Evolutionary conservation across 1,140 invertebrate genomes (phyloP), one percentile per base, ranked within the genome.

Genomic region (Pachyrhynchus sulphureomaculatus): DNA sequence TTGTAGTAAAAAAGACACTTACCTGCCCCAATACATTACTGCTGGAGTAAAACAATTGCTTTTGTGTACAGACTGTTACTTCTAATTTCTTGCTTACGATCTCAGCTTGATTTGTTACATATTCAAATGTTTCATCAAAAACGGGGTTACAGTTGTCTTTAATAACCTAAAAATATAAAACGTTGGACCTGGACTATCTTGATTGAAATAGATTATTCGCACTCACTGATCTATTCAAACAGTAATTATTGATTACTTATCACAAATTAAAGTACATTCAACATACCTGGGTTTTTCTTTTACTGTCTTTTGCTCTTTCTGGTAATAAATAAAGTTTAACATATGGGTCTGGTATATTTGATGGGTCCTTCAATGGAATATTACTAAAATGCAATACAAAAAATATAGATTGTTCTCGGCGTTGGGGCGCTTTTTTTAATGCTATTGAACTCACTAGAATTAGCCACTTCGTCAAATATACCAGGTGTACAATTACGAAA

Each of bases 291-390:
- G 95, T 97, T 78, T 96, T 97, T 24, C 92, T 84, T 78, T 97
- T 97, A 0, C 88, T 88, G 68, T 93, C 90, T 76, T 92, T 93
- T 18, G 88, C 83, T 26, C 88, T 82, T 63, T 95, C 94, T 0
- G 95, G 95, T 32, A 96, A 78, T 32, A 98, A 81, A 75, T 97
- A 96, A 15, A 97, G 77, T 73, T 96, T 95, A 0, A 97, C 93
- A 75, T 97, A 97, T 0, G 95, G 94, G 80, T 98, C 95, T 0
- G 95, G 93, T 66, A 96, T 87, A 74, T 93, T 92, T 48, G 84
- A 84, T 13, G 89, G 88, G 78, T 95, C 93, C 66, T 91, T 92
- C 17, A 93, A 75, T 4, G 92, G 91, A 56, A 97, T 83, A 78
- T 95, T 91, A 60, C 88, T 90, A 73, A 12, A 80, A 79, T 63